These are phyloP conservation scores for Geophilus truncorum DNA, from an alignment of 2,888 invertebrate species.

Conservation along the genomic window DNA sequence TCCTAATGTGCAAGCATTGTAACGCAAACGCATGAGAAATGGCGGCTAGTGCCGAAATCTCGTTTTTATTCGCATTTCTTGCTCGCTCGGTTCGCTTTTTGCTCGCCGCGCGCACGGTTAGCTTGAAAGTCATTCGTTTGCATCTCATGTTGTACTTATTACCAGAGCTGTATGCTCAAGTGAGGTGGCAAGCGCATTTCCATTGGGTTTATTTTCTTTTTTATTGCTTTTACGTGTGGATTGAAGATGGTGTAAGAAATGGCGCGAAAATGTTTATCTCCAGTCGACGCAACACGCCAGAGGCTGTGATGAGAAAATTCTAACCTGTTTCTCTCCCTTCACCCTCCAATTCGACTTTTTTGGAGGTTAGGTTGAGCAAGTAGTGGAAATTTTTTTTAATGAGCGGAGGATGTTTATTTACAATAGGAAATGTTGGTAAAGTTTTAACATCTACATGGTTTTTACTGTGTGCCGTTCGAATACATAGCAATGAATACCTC, in stretches of 20 bases:
- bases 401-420: no score
- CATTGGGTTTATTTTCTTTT: slow-evolving; percentile 15
- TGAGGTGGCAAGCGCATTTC: slow-evolving; percentile 15
- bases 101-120: background rate
- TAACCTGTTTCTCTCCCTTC: no score
- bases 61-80: background rate
- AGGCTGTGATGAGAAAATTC: background rate
- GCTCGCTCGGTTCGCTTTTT: background rate
- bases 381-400: no score
- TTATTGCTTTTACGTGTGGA: background rate
- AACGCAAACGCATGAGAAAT: no score
- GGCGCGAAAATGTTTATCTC: slow-evolving; percentile 14
- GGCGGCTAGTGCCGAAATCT: no score
- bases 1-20: background rate
- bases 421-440: no score
- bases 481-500: no score
- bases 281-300: background rate
- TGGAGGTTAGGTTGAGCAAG: no score
- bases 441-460: no score
- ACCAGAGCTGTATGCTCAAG: background rate
- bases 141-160: background rate
- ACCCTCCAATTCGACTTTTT: no score
- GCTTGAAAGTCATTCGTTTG: background rate
- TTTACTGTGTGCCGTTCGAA: no score
- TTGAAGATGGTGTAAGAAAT: background rate